A percentile compares a stretch with the other conserved stretches of the same genome.
Conservation (phyloP, 2,113 vertebrate species). For the Chloebia gouldiae region DNA sequence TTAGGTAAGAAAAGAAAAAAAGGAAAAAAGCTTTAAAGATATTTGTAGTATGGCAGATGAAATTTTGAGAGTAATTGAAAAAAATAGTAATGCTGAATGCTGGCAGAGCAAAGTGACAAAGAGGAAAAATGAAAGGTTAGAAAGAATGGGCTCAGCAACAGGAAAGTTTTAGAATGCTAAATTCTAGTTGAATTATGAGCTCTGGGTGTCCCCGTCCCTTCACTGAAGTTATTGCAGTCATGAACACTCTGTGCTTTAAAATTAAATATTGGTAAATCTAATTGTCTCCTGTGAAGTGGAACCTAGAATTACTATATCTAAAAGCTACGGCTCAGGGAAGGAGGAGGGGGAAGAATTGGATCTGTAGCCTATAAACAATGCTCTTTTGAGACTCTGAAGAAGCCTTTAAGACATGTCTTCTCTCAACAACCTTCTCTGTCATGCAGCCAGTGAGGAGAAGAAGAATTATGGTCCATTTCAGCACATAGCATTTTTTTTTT, state of each 20-base stretch:
- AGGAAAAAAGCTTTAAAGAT: not conserved
- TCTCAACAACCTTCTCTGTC: slow-evolving; percentile 38
- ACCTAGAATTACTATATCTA: slow-evolving; percentile 37
- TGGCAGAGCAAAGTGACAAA: slow-evolving; percentile 25
- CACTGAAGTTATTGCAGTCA: slow-evolving; percentile 43
- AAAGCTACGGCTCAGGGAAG: not conserved
- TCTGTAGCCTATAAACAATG: slow-evolving; percentile 12
- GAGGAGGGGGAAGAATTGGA: not conserved
- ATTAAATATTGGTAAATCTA: slow-evolving; percentile 72
- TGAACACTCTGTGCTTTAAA: slow-evolving; percentile 50
- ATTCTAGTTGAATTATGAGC: slow-evolving; percentile 52
- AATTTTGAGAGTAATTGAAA: not conserved
- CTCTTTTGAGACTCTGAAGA: slow-evolving; percentile 47
- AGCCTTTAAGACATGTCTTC: slow-evolving; percentile 34
- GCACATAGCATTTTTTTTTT: not conserved
- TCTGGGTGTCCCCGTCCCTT: not conserved
- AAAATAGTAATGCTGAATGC: not conserved
- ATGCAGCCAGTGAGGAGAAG: not conserved
- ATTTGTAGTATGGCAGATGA: not conserved
- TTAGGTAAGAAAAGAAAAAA: not conserved
- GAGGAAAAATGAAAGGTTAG: not conserved
- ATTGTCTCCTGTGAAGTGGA: slow-evolving; percentile 62
- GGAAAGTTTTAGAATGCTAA: slow-evolving; percentile 40
- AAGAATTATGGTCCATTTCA: slow-evolving; percentile 30
- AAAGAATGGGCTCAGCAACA: not conserved